Percentiles rank a stretch among this genome's conserved stretches.
Evolutionary conservation across 2,797 vertebrate genomes (phyloP).

Genomic region (Chrysocyon brachyurus): DNA sequence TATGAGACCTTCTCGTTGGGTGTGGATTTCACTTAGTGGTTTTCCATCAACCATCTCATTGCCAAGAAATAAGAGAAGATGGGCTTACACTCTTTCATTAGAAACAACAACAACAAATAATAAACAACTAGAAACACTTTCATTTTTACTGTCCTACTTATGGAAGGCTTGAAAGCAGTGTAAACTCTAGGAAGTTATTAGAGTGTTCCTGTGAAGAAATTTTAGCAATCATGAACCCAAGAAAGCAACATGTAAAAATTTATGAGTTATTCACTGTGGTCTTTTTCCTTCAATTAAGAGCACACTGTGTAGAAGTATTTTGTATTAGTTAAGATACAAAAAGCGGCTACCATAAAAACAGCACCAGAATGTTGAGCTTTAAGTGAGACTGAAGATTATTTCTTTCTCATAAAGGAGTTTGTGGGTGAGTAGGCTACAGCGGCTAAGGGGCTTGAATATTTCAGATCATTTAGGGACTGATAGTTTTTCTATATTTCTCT

Average conservation of each 20-base stretch:
- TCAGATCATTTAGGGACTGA: background rate
- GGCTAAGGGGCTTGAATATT: background rate
- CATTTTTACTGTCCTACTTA: constrained; percentile 55
- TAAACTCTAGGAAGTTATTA: constrained; percentile 65
- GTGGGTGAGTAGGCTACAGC: background rate
- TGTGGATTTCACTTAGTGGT: constrained; percentile 44
- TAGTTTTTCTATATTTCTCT: background rate
- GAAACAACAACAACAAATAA: background rate
- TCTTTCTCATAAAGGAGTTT: background rate
- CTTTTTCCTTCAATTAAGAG: background rate
- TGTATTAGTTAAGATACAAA: background rate
- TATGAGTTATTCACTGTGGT: background rate
- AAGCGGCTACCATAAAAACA: background rate
- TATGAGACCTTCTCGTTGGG: background rate
- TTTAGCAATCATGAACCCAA: background rate
- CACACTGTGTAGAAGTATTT: background rate
- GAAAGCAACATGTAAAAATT: background rate
- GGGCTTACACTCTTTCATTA: background rate
- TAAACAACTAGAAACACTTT: background rate
- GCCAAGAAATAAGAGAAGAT: constrained; percentile 43
- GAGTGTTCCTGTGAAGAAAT: background rate
- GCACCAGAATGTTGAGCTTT: background rate
- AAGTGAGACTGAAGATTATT: background rate
- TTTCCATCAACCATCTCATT: background rate
- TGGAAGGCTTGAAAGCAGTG: constrained; percentile 44